These are phyloP conservation scores for Pipistrellus pygmaeus DNA, from an alignment of 2,797 vertebrate species.

Conservation along the genomic window DNA sequence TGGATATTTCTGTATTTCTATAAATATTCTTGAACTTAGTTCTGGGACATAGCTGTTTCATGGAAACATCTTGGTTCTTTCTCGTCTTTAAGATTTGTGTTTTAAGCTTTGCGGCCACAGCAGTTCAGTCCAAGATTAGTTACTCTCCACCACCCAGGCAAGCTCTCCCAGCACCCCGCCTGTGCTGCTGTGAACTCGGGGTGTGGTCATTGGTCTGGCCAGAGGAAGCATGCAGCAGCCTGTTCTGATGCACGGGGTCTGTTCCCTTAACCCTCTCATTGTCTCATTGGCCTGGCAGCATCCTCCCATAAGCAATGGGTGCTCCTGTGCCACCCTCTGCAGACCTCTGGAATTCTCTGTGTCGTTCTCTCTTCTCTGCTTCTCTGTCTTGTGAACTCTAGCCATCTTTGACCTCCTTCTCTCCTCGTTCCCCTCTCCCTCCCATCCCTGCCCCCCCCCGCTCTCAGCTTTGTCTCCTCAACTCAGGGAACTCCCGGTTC, in stretches of 20 bases:
- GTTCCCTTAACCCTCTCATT: not conserved
- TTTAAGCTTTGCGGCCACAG: not conserved
- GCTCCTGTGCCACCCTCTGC: not conserved
- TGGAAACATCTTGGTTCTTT: not conserved
- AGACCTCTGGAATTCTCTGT: no score
- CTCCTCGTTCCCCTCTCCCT: no score
- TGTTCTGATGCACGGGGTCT: not conserved
- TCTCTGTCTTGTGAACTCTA: not conserved
- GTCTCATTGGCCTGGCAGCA: no score
- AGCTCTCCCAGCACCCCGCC: not conserved
- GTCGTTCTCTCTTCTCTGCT: not conserved
- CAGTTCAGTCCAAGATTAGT: not conserved
- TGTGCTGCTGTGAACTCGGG: not conserved
- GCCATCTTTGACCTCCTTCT: not conserved
- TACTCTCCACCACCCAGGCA: not conserved
- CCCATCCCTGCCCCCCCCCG: no score
- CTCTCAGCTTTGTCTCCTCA: not conserved
- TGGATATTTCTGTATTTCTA: not conserved
- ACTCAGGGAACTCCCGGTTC: not conserved
- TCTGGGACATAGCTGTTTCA: not conserved
- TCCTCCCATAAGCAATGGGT: not conserved
- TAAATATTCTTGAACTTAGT: not conserved
- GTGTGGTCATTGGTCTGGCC: not conserved
- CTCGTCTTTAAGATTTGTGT: not conserved
- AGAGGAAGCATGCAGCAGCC: not conserved